Base-by-base conservation (phyloP, 2,113 vertebrate genomes). In the Oenanthe melanoleuca region DNA sequence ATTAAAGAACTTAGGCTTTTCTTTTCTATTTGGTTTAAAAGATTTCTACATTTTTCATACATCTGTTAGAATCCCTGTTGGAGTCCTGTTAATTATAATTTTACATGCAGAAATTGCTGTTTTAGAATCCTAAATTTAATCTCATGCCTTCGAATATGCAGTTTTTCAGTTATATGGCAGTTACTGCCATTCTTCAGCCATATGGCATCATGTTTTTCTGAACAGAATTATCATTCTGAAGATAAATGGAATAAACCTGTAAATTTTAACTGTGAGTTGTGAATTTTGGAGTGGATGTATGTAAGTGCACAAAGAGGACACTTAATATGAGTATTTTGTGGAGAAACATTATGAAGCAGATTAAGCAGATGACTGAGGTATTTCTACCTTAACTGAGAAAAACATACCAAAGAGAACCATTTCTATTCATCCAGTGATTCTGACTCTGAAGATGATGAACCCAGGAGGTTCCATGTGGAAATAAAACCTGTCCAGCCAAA, bases 391-490 rank as follows among this genome's bases (percentile, higher is more conserved):
- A 98, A 99, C 98, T 88, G 24, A 80, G 80, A 80, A 88, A 97
- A 97, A 99, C 99, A 99, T 99, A 98, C 98, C 99, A 99, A 99
- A 99, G 98, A 99, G 92, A 99, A 99, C 88, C 98, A 99, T 96
- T 99, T 99, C 97, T 99, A 99, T 92, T 99, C 99, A 74, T 99
- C 99, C 97, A 99, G 98, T 92, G 99, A 99, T 97, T 99, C 99
- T 4, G 99, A 99, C 74, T 99, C 99, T 70, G 99, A 99, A 57
- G 98, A 98, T 85, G 99, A 99, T 56, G 99, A 99, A 90, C 99
- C 98, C 79, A 98, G 98, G 95, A 99, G 98, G 93, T 99, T 99
- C 85, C 99, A 98, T 44, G 99, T 99, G 59, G 98, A 99, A 97
- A 99, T 99, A 92, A 99, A 99, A 93, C 99, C 99, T 25, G 96